Conservation (phyloP, 2,888 invertebrate species). For the Chrysodeixis includens region DNA sequence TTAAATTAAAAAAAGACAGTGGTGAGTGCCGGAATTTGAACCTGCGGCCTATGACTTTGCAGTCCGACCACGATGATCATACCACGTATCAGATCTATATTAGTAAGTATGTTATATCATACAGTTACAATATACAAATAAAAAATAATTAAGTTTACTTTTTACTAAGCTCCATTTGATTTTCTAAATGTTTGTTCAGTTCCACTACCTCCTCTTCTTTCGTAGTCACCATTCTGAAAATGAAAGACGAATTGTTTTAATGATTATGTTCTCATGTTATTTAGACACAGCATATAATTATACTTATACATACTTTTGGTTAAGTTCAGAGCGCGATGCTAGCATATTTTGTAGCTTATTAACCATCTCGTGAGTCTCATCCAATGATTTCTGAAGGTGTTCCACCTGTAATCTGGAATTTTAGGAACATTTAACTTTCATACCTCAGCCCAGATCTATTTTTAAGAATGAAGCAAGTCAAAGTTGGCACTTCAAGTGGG, state of each 20-base stretch:
- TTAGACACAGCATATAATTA: neutral
- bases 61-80: no score
- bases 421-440: neutral
- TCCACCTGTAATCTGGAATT: constrained; percentile 82
- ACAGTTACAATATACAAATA: no score
- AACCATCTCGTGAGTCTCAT: constrained; percentile 85
- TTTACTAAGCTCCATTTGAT: constrained; percentile 89
- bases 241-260: neutral
- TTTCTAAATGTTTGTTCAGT: constrained; percentile 89
- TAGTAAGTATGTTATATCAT: no score
- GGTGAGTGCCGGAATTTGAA: no score
- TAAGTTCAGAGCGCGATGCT: constrained; percentile 77
- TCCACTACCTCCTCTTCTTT: constrained; percentile 85
- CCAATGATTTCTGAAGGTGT: constrained; percentile 80
- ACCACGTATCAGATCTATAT: no score
- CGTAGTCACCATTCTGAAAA: constrained; percentile 82
- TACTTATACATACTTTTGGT: constrained; percentile 78
- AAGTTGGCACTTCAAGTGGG: no score
- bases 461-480: no score
- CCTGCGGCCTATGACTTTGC: no score
- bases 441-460: no score
- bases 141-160: no score
- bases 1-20: no score
- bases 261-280: no score
- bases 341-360: constrained; percentile 80